Conservation (phyloP, 2,888 invertebrate species). For the Lamellibrachia satsuma region DNA sequence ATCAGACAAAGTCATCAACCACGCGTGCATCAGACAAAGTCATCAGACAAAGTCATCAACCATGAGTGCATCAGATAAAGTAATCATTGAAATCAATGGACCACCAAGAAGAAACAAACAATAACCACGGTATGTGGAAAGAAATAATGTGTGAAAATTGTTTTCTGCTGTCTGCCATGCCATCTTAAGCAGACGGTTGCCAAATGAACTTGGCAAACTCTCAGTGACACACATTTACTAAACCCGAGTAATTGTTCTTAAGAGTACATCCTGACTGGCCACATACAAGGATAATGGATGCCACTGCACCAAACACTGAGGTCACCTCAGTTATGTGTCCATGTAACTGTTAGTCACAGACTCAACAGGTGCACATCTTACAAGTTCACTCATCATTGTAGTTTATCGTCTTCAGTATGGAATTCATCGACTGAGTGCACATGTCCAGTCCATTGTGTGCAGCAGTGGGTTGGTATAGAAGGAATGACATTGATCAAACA, state of each 20-base stretch:
- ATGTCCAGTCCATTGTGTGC: not conserved
- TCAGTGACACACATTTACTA: constrained; percentile 8
- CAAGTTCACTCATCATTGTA: not conserved
- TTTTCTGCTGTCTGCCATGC: not conserved
- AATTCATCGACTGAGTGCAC: not conserved
- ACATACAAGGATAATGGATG: not conserved
- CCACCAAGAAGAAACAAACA: no score
- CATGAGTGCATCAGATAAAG: no score
- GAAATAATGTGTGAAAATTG: no score
- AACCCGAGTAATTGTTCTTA: not conserved
- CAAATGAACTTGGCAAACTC: not conserved
- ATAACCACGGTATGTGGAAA: no score
- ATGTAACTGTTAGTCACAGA: not conserved
- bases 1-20: no score
- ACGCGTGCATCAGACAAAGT: no score
- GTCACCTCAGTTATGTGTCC: not conserved
- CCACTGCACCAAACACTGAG: not conserved
- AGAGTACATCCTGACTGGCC: not conserved
- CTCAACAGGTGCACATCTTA: not conserved
- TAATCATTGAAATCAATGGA: no score
- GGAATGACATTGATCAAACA: not conserved
- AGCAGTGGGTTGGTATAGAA: not conserved
- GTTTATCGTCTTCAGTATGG: not conserved
- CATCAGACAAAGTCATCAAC: no score
- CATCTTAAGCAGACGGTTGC: not conserved